Percentiles rank a stretch among this genome's conserved stretches.
phyloP scores from a whole-genome alignment of 2,113 vertebrate genomes.

The Natator depressus region DNA sequence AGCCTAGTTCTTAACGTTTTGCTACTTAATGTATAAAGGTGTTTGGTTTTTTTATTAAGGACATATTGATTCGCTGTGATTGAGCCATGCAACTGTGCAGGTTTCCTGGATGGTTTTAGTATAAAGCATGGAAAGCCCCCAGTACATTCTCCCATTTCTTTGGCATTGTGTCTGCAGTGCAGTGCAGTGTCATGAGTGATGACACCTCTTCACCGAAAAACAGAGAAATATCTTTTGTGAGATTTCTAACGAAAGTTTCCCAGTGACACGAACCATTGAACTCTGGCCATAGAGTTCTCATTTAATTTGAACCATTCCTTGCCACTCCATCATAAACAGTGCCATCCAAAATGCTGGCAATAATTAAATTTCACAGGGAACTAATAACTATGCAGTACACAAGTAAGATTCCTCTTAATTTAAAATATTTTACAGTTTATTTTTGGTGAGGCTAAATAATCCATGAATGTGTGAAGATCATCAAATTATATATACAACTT shows the following conservation, averaged over 20 bases:
- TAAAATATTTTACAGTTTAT: conserved; percentile 46
- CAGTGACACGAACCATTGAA: conserved; percentile 47
- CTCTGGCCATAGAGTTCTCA: conserved; percentile 34
- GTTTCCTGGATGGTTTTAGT: not conserved
- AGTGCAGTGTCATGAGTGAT: not conserved
- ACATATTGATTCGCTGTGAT: not conserved
- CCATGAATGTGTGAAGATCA: conserved; percentile 25
- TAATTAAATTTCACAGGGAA: conserved; percentile 51
- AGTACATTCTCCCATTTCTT: not conserved
- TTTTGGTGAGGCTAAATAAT: not conserved
- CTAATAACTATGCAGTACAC: conserved; percentile 53
- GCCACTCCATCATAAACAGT: not conserved
- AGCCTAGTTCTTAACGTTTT: conserved; percentile 42
- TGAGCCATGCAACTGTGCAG: not conserved
- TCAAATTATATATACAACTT: conserved; percentile 32
- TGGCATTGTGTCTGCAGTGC: conserved; percentile 17
- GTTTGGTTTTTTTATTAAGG: conserved; percentile 17
- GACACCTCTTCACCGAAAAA: not conserved
- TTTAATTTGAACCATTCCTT: conserved; percentile 32
- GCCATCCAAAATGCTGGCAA: conserved; percentile 10
- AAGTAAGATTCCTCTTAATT: conserved; percentile 44
- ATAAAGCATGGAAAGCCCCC: conserved; percentile 59
- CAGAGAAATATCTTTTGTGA: conserved; percentile 32
- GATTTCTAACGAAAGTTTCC: conserved; percentile 2
- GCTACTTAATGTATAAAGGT: not conserved